Evolutionary conservation across 92 coral and sea anemone genomes (phyloP).

Genomic region (Porites divaricata): DNA sequence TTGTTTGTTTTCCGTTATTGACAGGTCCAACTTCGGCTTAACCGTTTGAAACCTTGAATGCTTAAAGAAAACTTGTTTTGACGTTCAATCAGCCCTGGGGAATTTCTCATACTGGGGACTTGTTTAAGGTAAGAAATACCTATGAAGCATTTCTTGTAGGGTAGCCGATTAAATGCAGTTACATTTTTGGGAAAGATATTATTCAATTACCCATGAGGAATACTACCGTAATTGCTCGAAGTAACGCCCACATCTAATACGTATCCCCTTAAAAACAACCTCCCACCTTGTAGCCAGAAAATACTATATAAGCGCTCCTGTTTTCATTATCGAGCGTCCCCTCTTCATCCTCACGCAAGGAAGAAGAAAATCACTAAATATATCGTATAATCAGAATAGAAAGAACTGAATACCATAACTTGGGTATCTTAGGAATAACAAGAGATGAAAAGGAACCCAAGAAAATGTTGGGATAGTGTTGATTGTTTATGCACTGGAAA

Average conservation of each 20-base stretch:
- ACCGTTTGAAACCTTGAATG: no score
- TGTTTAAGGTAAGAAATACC: neutral
- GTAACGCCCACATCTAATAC: slow-evolving; percentile 4
- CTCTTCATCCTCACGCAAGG: slow-evolving; percentile 8
- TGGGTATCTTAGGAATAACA: slow-evolving; percentile 8
- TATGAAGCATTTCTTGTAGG: no score
- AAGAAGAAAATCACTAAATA: slow-evolving; percentile 4
- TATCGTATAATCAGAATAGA: slow-evolving; percentile 1
- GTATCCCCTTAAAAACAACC: slow-evolving; percentile 11
- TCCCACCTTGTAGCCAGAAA: slow-evolving; percentile 12
- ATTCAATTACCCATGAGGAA: neutral
- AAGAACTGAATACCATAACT: slow-evolving; percentile 7
- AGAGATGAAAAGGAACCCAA: neutral
- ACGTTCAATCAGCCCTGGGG: neutral
- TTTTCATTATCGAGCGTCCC: slow-evolving; percentile 7
- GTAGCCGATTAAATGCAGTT: neutral
- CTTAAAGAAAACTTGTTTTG: no score
- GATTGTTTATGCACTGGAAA: slow-evolving; percentile 9
- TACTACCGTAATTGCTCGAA: slow-evolving; percentile 8
- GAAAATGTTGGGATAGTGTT: slow-evolving; percentile 7
- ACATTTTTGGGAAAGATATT: neutral
- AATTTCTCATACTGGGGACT: no score
- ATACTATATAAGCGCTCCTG: slow-evolving; percentile 4
- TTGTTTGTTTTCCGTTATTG: neutral
- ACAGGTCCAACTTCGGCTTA: slow-evolving; percentile 12